These are phyloP conservation scores for Lithobius niger DNA, from an alignment of 1,140 invertebrate genomes.

Conservation along the genomic window DNA sequence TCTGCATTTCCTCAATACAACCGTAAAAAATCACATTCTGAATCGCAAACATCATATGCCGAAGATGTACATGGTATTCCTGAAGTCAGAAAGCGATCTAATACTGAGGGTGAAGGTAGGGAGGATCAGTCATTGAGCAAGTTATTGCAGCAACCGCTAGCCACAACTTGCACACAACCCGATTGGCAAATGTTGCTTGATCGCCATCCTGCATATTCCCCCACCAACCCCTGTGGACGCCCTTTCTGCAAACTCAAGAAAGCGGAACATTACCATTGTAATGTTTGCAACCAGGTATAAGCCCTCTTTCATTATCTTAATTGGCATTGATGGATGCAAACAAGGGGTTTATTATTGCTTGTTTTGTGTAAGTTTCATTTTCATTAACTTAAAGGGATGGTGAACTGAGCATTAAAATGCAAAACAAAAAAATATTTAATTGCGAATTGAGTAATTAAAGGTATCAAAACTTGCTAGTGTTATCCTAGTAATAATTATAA, in stretches of 20 bases:
- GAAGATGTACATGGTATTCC: neutral
- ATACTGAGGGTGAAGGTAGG: neutral
- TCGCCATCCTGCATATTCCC: constrained; percentile 34
- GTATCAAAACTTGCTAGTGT: too few relatives aligned
- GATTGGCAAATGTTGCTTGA: constrained; percentile 29
- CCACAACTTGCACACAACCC: constrained; percentile 20
- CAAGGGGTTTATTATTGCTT: neutral
- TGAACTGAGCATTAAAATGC: too few relatives aligned
- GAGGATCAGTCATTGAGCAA: constrained; percentile 22
- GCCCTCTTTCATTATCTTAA: neutral
- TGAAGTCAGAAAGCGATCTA: neutral
- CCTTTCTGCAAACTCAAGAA: constrained; percentile 77
- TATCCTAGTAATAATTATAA: too few relatives aligned
- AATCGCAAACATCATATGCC: neutral
- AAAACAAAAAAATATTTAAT: too few relatives aligned
- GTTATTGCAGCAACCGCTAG: constrained; percentile 25
- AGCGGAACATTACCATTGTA: constrained; percentile 71
- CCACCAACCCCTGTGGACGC: constrained; percentile 54
- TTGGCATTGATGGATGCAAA: neutral
- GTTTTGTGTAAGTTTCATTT: neutral
- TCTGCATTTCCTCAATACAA: constrained; percentile 44
- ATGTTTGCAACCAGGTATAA: constrained; percentile 63
- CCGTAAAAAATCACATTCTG: neutral
- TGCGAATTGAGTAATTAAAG: too few relatives aligned
- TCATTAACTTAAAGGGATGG: constrained; percentile 2